Percentiles rank a stretch among this genome's conserved stretches.
phyloP scores from a whole-genome alignment of 2,113 vertebrate genomes.

The Hippopotamus amphibius region DNA sequence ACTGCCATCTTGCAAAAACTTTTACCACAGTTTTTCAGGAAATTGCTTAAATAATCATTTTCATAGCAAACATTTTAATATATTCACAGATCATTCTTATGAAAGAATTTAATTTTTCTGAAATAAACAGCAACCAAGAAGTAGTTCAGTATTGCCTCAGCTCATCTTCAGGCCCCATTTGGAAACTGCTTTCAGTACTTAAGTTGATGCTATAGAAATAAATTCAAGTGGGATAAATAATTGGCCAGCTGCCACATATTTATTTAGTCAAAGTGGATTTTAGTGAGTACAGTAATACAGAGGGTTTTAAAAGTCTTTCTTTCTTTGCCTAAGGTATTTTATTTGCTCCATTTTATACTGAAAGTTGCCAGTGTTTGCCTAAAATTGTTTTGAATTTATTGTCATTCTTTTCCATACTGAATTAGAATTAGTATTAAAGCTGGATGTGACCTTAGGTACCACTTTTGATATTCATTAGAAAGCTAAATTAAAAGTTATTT shows the following conservation, averaged over 20 bases:
- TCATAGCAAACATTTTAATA: not conserved
- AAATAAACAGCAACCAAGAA: not conserved
- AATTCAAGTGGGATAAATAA: not conserved
- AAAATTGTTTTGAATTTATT: slow-evolving; percentile 6
- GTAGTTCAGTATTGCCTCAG: not conserved
- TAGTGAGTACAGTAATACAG: not conserved
- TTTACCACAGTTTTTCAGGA: not conserved
- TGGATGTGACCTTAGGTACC: not conserved
- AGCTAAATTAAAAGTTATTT: not conserved
- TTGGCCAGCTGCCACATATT: not conserved
- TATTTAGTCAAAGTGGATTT: slow-evolving; percentile 2
- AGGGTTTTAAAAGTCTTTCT: not conserved
- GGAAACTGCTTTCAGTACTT: not conserved
- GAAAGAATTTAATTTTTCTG: not conserved
- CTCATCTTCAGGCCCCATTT: not conserved
- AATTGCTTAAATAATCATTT: not conserved
- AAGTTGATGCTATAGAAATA: not conserved
- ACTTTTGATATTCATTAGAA: slow-evolving; percentile 6
- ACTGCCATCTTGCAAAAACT: not conserved
- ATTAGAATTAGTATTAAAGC: not conserved
- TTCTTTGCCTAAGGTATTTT: not conserved
- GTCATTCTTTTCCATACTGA: not conserved
- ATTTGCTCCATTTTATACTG: not conserved
- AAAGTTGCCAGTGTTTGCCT: not conserved
- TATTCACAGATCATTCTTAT: not conserved